Conservation (phyloP, 1,140 invertebrate genomes). For the Pseudomyrmex flavicornis region DNA sequence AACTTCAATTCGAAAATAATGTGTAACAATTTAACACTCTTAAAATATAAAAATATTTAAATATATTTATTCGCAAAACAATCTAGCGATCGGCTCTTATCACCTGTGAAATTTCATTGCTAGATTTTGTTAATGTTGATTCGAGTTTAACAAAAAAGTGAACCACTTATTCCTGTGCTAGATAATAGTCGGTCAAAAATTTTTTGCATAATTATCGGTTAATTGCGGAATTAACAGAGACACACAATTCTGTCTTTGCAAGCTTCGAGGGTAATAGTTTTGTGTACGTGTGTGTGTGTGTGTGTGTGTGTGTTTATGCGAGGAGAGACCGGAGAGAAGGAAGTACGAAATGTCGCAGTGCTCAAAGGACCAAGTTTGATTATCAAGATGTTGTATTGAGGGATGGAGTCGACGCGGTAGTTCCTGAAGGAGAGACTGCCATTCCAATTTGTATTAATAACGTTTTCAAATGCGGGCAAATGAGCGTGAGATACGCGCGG, state of each 20-base stretch:
- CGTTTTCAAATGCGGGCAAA: constrained; percentile 49
- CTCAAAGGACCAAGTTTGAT: constrained; percentile 43
- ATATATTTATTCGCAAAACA: too few species aligned
- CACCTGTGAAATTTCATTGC: too few species aligned
- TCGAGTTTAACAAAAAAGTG: not conserved
- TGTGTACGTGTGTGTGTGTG: too few species aligned
- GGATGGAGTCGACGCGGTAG: not conserved
- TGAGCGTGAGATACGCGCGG: constrained; percentile 34
- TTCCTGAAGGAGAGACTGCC: constrained; percentile 17
- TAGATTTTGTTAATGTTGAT: not conserved
- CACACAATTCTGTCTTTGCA: not conserved
- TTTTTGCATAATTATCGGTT: not conserved
- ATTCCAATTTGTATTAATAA: constrained; percentile 59
- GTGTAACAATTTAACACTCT: too few species aligned
- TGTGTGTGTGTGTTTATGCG: too few species aligned
- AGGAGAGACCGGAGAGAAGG: not conserved
- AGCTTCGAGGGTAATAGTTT: too few species aligned
- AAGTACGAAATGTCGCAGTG: not conserved
- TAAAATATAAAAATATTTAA: too few species aligned
- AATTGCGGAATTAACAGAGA: constrained; percentile 15
- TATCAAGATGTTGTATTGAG: constrained; percentile 47
- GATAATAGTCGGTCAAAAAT: not conserved
- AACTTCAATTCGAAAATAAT: too few species aligned
- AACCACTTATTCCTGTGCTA: not conserved
- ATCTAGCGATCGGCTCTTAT: too few species aligned